Percentiles rank a stretch among this genome's conserved stretches.
These are phyloP conservation scores for Paragorgia papillata DNA, from an alignment of 92 coral and sea anemone species.

Conservation along the genomic window DNA sequence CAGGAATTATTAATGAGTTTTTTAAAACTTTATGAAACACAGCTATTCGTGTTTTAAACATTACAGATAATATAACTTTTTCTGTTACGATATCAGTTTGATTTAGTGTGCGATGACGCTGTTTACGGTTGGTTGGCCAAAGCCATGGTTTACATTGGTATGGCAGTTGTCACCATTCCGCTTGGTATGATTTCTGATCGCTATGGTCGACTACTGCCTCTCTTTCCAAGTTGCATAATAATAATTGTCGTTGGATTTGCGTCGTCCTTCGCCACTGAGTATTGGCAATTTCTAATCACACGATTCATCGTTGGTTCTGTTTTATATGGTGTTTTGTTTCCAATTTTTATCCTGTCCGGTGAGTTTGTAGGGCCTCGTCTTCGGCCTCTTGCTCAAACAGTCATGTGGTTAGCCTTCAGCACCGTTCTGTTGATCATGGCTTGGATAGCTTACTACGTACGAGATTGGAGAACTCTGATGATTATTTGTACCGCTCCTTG, in stretches of 20 bases:
- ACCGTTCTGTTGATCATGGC: slow-evolving; percentile 71
- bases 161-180: slow-evolving; percentile 82
- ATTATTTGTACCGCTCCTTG: slow-evolving; percentile 92
- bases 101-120: slow-evolving; percentile 81
- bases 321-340: slow-evolving; percentile 84
- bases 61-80: background rate
- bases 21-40: too few species aligned
- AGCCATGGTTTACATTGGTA: slow-evolving; percentile 81
- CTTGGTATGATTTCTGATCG: slow-evolving; percentile 84
- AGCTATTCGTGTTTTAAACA: too few species aligned
- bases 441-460: slow-evolving; percentile 81
- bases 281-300: slow-evolving; percentile 76
- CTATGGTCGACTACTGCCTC: slow-evolving; percentile 78
- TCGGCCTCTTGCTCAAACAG: slow-evolving; percentile 83
- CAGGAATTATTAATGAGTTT: too few species aligned
- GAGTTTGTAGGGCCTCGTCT: slow-evolving; percentile 96
- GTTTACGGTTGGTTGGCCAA: slow-evolving; percentile 86
- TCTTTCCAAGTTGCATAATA: slow-evolving; percentile 75
- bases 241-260: slow-evolving; percentile 74
- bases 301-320: slow-evolving; percentile 83
- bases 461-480: slow-evolving; percentile 84
- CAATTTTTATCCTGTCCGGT: slow-evolving; percentile 81
- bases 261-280: slow-evolving; percentile 69
- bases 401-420: slow-evolving; percentile 81
- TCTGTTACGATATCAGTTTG: slow-evolving; percentile 66